phyloP scores from a whole-genome alignment of 2,113 vertebrate genomes.

The Formicarius rufipectus region DNA sequence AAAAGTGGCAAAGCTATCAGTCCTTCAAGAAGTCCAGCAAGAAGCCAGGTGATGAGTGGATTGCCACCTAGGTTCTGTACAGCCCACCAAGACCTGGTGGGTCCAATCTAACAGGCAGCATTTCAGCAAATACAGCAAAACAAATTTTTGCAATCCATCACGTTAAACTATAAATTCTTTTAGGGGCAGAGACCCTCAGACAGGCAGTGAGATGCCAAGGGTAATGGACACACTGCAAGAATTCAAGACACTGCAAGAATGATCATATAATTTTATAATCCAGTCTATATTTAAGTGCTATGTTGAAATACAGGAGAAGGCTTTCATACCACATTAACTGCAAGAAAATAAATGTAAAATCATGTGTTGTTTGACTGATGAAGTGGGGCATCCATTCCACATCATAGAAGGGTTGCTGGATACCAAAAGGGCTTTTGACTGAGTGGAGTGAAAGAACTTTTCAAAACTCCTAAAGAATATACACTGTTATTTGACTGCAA shows the following conservation, averaged over 20 bases:
- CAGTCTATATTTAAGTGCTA: background rate
- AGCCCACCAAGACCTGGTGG: background rate
- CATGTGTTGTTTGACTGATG: background rate
- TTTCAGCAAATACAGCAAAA: background rate
- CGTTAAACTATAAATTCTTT: background rate
- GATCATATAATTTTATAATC: background rate
- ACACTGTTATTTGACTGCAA: background rate
- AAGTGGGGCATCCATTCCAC: background rate
- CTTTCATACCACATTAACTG: background rate
- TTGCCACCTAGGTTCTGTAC: background rate
- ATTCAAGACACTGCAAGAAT: background rate
- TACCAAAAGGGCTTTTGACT: background rate
- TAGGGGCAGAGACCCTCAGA: background rate
- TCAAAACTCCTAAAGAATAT: background rate
- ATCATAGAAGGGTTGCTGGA: background rate
- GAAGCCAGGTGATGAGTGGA: background rate
- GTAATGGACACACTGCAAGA: background rate
- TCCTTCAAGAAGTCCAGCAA: conserved; percentile 4
- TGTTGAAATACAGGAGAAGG: background rate
- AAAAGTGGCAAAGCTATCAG: background rate
- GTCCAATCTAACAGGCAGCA: background rate
- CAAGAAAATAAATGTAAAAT: background rate
- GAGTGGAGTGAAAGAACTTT: background rate
- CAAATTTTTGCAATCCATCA: background rate
- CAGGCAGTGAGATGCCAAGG: background rate